Percentiles rank a stretch among this genome's conserved stretches.
Evolutionary conservation across 2,113 vertebrate genomes (phyloP).

Genomic region (Salvelinus alpinus): DNA sequence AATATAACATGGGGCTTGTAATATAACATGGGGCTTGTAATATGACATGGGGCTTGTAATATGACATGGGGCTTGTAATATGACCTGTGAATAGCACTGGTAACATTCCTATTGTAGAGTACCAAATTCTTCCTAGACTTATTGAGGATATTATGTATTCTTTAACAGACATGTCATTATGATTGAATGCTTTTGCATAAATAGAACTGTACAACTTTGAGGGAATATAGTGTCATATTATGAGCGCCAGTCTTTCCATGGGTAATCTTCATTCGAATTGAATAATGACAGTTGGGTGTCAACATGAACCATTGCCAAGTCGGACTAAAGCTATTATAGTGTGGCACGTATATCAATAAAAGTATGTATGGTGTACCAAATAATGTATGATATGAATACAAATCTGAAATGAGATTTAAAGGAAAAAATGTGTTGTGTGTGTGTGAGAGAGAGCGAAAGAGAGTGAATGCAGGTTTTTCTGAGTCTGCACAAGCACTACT

Average conservation of each 20-base stretch:
- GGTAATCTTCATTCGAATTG: slow-evolving; percentile 25
- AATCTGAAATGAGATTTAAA: slow-evolving; percentile 32
- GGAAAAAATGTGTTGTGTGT: background rate
- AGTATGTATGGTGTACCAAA: slow-evolving; percentile 41
- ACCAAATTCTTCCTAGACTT: background rate
- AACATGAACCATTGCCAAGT: slow-evolving; percentile 32
- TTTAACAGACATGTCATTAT: slow-evolving; percentile 37
- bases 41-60: too few species aligned
- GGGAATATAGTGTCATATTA: slow-evolving; percentile 25
- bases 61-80: too few species aligned
- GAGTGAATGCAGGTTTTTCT: slow-evolving; percentile 32
- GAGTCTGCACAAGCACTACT: slow-evolving; percentile 47
- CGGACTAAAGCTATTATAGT: slow-evolving; percentile 43
- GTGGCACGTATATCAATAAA: slow-evolving; percentile 55
- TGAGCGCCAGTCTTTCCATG: slow-evolving; percentile 22
- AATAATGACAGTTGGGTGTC: slow-evolving; percentile 40
- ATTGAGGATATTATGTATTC: slow-evolving; percentile 24
- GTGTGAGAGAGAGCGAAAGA: background rate
- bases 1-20: too few species aligned
- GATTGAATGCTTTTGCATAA: slow-evolving; percentile 47
- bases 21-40: too few species aligned
- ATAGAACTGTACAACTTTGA: slow-evolving; percentile 16
- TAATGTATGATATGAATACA: slow-evolving; percentile 31
- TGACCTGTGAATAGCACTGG: too few species aligned
- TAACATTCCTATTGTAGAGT: background rate